Conservation (phyloP, 2,888 invertebrate genomes). For the Nomada goodeniana region DNA sequence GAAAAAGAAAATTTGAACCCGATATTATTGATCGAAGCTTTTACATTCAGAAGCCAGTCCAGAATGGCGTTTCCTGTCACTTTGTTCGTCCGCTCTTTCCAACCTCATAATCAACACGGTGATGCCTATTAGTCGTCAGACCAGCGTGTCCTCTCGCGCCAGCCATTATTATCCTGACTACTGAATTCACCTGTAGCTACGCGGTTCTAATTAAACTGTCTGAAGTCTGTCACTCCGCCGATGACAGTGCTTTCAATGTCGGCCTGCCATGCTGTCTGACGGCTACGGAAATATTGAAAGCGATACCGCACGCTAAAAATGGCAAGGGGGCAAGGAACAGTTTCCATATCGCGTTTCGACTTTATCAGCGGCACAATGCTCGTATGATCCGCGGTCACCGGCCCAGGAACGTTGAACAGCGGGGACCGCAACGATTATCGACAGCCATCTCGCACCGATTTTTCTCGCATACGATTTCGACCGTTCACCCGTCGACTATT, state of each 20-base stretch:
- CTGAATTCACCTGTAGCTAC: conserved; percentile 62
- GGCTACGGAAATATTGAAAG: conserved; percentile 48
- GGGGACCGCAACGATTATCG: neutral
- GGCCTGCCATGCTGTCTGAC: conserved; percentile 31
- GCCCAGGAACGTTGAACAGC: neutral
- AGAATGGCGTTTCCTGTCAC: conserved; percentile 57
- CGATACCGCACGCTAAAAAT: conserved; percentile 33
- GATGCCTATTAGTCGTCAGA: conserved; percentile 57
- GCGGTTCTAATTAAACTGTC: conserved; percentile 65
- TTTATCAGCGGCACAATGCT: conserved; percentile 39
- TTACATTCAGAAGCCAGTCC: conserved; percentile 32
- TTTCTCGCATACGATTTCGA: no score
- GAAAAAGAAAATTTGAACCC: conserved; percentile 38
- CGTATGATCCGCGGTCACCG: conserved; percentile 25
- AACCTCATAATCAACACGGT: conserved; percentile 55
- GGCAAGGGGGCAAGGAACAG: conserved; percentile 6
- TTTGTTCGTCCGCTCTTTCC: conserved; percentile 60
- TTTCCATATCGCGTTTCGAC: conserved; percentile 25
- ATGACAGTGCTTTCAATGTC: conserved; percentile 52
- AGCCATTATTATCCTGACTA: conserved; percentile 66
- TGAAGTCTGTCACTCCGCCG: conserved; percentile 58
- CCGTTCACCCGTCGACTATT: no score
- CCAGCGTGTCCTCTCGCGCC: conserved; percentile 53
- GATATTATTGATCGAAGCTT: conserved; percentile 52
- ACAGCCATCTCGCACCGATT: no score